Percentiles rank a stretch among this genome's conserved stretches.
These are phyloP conservation scores for Caprella mutica DNA, from an alignment of 2,888 invertebrate species.

Conservation along the genomic window DNA sequence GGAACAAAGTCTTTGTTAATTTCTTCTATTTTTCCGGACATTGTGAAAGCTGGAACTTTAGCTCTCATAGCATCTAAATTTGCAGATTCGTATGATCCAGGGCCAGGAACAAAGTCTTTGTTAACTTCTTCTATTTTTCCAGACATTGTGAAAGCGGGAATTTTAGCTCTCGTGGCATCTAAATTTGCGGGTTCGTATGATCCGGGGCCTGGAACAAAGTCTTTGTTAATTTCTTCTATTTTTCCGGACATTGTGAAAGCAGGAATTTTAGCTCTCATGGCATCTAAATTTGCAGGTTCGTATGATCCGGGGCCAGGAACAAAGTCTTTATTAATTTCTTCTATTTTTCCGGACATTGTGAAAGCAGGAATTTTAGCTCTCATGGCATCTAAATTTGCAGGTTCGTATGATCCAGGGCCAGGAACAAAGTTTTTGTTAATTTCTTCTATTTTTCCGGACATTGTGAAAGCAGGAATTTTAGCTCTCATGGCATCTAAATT, in stretches of 20 bases:
- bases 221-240: slow-evolving; percentile 16
- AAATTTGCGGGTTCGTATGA: slow-evolving; percentile 21
- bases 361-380: slow-evolving; percentile 6
- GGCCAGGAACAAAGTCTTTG: slow-evolving; percentile 26
- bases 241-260: slow-evolving; percentile 18
- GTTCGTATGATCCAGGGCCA: slow-evolving; percentile 30
- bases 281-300: slow-evolving; percentile 21
- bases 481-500: slow-evolving; percentile 12
- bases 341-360: slow-evolving; percentile 17
- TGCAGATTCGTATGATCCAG: slow-evolving; percentile 21
- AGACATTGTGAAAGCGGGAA: slow-evolving; percentile 27
- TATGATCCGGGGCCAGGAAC: slow-evolving; percentile 29
- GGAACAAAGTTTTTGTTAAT: slow-evolving; percentile 21
- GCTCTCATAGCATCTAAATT: slow-evolving; percentile 15
- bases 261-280: slow-evolving; percentile 17
- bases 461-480: slow-evolving; percentile 20
- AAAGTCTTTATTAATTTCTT: slow-evolving; percentile 12
- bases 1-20: slow-evolving; percentile 17
- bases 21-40: slow-evolving; percentile 20
- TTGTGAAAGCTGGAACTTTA: slow-evolving; percentile 18
- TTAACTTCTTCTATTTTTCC: slow-evolving; percentile 12
- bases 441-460: slow-evolving; percentile 15
- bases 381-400: slow-evolving; percentile 19
- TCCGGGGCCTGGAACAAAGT: slow-evolving; percentile 25
- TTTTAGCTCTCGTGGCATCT: slow-evolving; percentile 13